Evolutionary conservation across 2,888 invertebrate species (phyloP).

Genomic region (Leptinotarsa juncta): DNA sequence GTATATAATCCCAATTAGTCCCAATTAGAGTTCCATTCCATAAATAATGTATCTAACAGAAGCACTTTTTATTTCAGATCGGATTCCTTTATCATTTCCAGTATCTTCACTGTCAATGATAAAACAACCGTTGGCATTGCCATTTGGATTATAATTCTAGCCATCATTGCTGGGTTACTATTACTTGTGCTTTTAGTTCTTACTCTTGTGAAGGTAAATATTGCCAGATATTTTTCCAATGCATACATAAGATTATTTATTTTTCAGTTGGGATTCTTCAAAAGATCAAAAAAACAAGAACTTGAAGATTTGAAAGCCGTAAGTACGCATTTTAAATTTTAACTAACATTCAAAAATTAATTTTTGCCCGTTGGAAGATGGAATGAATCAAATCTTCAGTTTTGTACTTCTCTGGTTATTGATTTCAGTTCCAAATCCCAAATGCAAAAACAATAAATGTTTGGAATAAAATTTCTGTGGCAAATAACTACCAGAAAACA

Average conservation of each 20-base stretch:
- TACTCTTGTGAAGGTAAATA: slow-evolving; percentile 58
- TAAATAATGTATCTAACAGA: not conserved
- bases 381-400: no score
- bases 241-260: not conserved
- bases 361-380: no score
- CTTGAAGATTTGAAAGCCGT: slow-evolving; percentile 64
- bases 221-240: not conserved
- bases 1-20: no score
- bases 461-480: no score
- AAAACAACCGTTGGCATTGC: slow-evolving; percentile 53
- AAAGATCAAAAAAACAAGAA: slow-evolving; percentile 66
- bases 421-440: no score
- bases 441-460: no score
- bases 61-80: slow-evolving; percentile 42
- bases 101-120: slow-evolving; percentile 61
- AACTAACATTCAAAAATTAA: not conserved
- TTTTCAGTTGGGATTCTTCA: slow-evolving; percentile 67
- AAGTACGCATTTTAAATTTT: slow-evolving; percentile 33
- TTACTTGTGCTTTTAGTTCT: slow-evolving; percentile 63
- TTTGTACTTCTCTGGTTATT: no score
- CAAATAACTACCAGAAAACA: no score
- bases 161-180: slow-evolving; percentile 65
- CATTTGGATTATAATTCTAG: slow-evolving; percentile 66
- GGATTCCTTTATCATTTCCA: slow-evolving; percentile 57
- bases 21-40: not conserved